Conservation (phyloP, 1,140 invertebrate species). For the Seison nebaliae region DNA sequence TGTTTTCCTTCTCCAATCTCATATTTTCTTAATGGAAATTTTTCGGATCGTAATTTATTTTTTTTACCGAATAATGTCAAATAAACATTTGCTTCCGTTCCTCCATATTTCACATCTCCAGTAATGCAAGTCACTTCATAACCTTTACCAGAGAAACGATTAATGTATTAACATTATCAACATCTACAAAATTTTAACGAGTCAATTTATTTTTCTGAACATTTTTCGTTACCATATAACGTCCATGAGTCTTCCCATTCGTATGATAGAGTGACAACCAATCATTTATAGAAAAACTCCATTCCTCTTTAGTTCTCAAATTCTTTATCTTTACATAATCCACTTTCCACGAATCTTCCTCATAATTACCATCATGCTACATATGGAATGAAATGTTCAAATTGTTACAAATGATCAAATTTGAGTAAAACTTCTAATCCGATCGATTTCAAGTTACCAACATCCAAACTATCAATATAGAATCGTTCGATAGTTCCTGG, state of each 20-base stretch:
- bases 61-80: conserved; percentile 8
- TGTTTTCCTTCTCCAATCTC: conserved; percentile 3
- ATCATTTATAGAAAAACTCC: conserved; percentile 23
- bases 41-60: background rate
- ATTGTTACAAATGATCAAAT: background rate
- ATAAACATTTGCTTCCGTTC: conserved; percentile 18
- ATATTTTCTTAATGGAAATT: background rate
- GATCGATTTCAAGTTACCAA: conserved; percentile 7
- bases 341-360: conserved; percentile 25
- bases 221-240: conserved; percentile 1
- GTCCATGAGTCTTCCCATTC: background rate
- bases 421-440: background rate
- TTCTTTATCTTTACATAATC: conserved; percentile 24
- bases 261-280: conserved; percentile 22
- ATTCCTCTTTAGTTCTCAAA: conserved; percentile 21
- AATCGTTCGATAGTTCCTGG: conserved; percentile 4
- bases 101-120: conserved; percentile 17
- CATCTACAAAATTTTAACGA: too few relatives aligned
- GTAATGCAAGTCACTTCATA: conserved; percentile 20
- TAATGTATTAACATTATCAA: too few relatives aligned
- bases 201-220: conserved; percentile 6
- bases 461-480: conserved; percentile 9
- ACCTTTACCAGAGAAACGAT: conserved; percentile 9
- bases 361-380: conserved; percentile 22
- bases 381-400: background rate